Percentiles rank a stretch among this genome's conserved stretches.
These are phyloP conservation scores for Melanotaenia nigrans DNA, from an alignment of 2,797 vertebrate species.

Conservation along the genomic window DNA sequence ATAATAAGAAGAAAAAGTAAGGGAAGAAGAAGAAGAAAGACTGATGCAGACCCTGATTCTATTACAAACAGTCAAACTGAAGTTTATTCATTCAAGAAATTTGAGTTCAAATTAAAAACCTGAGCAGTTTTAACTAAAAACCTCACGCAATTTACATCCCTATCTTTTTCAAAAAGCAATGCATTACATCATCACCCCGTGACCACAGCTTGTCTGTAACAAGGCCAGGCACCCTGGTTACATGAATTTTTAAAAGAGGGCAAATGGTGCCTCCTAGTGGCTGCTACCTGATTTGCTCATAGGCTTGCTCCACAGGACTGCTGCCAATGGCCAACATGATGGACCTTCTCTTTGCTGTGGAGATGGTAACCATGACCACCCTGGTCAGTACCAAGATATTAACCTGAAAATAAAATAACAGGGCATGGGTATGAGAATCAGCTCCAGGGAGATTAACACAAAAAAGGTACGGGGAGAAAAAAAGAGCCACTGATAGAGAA, in stretches of 20 bases:
- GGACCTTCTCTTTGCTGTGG: conserved; percentile 83
- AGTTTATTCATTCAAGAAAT: neutral
- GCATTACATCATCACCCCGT: conserved; percentile 29
- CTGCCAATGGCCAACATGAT: conserved; percentile 81
- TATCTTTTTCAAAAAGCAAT: conserved; percentile 42
- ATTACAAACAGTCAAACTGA: neutral
- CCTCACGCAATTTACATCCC: conserved; percentile 24
- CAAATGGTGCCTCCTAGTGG: conserved; percentile 83
- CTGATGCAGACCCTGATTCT: neutral
- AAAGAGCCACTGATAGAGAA: neutral
- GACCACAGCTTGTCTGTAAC: conserved; percentile 25
- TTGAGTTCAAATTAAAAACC: neutral
- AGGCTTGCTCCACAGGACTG: conserved; percentile 79
- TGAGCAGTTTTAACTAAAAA: neutral
- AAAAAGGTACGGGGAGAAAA: neutral
- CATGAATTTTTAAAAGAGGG: conserved; percentile 52
- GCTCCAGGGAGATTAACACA: neutral
- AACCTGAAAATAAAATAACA: conserved; percentile 68
- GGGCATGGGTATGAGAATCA: neutral
- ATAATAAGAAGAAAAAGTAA: no score
- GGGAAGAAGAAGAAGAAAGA: neutral
- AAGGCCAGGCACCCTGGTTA: conserved; percentile 20
- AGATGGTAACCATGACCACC: conserved; percentile 84
- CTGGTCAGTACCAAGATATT: conserved; percentile 83
- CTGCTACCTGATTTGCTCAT: conserved; percentile 82